Evolutionary conservation across 2,797 vertebrate genomes (phyloP), one percentile per base, ranked within the genome.

Genomic region (Protonibea diacanthus): DNA sequence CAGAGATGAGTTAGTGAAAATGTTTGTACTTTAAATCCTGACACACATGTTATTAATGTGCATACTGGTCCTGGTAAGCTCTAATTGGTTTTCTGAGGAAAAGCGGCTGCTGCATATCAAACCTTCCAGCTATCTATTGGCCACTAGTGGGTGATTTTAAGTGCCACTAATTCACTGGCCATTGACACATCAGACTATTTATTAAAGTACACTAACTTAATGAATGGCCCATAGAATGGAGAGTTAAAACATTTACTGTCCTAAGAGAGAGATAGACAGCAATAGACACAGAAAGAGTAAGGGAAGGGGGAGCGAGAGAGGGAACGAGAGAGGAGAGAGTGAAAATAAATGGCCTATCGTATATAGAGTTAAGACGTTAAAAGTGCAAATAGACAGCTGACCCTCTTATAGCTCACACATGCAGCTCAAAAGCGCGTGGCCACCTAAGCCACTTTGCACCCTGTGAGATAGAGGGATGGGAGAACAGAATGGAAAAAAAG

Each of bases 171-270:
- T 93, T 95, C 94, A 95, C 89, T 90, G 68, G 85, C 75, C 90
- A 92, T 79, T 95, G 94, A 95, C 95, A 94, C 86, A 73, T 94
- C 87, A 92, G 91, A 94, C 93, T 95, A 95, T 95, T 95, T 95
- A 94, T 95, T 94, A 95, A 96, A 94, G 94, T 93, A 94, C 94
- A 94, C 91, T 94, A 94, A 94, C 93, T 92, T 92, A 95, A 95
- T 95, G 91, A 95, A 95, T 95, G 94, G 92, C 88, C 92, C 94
- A 95, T 95, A 93, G 93, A 94, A 94, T 93, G 90, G 93, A 90
- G 92, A 95, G 92, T 93, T 95, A 93, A 95, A 95, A 93, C 92
- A 92, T 95, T 95, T 95, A 95, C 90, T 93, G 89, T 93, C 92
- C 90, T 91, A 70, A 86, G 90, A 93, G 90, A 89, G 90, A 91